Conservation (phyloP, 2,888 invertebrate species). For the Heliconius sara region DNA sequence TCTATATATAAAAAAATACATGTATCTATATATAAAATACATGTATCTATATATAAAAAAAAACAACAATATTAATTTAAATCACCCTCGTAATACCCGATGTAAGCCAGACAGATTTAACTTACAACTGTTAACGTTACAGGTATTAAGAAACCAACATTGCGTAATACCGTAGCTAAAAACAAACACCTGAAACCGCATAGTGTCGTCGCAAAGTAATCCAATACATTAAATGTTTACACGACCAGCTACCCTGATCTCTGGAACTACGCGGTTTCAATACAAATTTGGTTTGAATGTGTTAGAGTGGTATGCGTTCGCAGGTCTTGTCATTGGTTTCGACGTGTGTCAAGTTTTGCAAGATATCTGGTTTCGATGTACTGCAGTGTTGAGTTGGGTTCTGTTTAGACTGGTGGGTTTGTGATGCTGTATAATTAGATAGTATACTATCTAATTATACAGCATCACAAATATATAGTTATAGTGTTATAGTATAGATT, state of each 20-base stretch:
- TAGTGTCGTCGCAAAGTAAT: conserved; percentile 47
- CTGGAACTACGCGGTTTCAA: conserved; percentile 23
- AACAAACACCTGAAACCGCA: conserved; percentile 48
- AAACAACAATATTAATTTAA: not conserved
- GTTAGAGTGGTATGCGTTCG: conserved; percentile 22
- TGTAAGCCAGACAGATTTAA: conserved; percentile 28
- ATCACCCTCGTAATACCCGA: conserved; percentile 6
- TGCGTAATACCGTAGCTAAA: conserved; percentile 41
- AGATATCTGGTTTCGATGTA: conserved; percentile 42
- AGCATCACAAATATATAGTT: too few relatives aligned
- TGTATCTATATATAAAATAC: too few relatives aligned
- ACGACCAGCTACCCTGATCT: conserved; percentile 39
- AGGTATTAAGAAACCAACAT: conserved; percentile 29
- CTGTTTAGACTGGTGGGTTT: conserved; percentile 34
- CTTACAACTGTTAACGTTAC: conserved; percentile 28
- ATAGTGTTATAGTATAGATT: not conserved
- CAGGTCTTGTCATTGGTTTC: conserved; percentile 38
- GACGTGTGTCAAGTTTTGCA: conserved; percentile 43
- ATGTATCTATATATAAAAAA: not conserved
- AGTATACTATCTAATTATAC: too few relatives aligned
- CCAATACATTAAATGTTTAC: conserved; percentile 47
- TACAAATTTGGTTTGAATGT: conserved; percentile 39
- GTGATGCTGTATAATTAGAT: not conserved
- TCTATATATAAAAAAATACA: too few relatives aligned
- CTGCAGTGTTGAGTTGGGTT: conserved; percentile 40